Evolutionary conservation across 2,888 invertebrate genomes (phyloP), one percentile per base, ranked within the genome.

Genomic region (Aporophyla lueneburgensis): DNA sequence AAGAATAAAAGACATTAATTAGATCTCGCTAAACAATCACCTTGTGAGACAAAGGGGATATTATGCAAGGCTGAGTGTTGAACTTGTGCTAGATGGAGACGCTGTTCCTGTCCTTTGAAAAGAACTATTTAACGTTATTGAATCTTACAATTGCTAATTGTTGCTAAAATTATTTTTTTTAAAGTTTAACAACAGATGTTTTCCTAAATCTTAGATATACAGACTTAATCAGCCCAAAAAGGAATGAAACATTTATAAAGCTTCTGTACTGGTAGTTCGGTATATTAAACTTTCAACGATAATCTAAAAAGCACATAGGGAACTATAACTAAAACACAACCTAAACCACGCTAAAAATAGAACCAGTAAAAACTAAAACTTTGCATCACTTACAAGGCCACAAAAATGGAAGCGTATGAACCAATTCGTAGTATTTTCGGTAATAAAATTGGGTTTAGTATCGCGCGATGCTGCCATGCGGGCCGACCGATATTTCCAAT

Each of bases 401-500:
- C 84, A 84, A 87, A 87, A 83, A 88, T 84, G 79, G 80, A 74
- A 83, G 66, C 77, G 77, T 78, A 72, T 81, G 81, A 87, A 84
- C 84, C 84, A 84, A 87, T 84, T 84, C 81, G 82, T 79, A 90
- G 91, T 90, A 89, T 91, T 91, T 91, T 89, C 86, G 88, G 89
- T 90, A 91, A 91, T 92, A 92, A 91, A 92, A 93, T 92, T 91
- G 90, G 85, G 90, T 84, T 80, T 86, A 88, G 85, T 92, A 93
- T 93, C 93, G 90, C 86, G 62, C 70, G 56, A 71, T 66, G 87
- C 88, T 86, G 89, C 88, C 90, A 93, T 94, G 94, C 93, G 93
- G 93, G 92, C 88, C 84, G 87, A 89, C 89, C 90, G 93, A 93
- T 93, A 92, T 93, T 91, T 90, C 89, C 91, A 88, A 90, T 90